Base-by-base conservation (phyloP, 1,140 invertebrate species). In the Matsumurasca onukii region DNA sequence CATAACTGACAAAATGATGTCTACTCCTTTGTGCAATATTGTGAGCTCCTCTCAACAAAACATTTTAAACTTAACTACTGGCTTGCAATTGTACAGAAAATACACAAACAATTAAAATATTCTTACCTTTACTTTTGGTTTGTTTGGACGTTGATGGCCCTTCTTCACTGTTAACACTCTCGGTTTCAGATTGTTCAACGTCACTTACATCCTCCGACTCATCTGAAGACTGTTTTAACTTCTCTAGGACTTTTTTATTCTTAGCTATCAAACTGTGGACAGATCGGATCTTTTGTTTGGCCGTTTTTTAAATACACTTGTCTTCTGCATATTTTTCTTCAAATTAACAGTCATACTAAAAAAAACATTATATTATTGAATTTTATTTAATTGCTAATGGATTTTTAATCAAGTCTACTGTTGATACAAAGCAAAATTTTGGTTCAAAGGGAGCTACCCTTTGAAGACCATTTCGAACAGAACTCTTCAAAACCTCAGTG, bases 231-330 rank as follows among this genome's bases (percentile, higher is more conserved):
- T 59, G 55, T 25, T 59, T 59, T 9, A 59, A 27, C 30, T 59
- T 59, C 3, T 59, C 24, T 27, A 59, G 55, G 25, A 29, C 25
- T 59, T 59, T 59, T 59, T 59, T 59, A n/a, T 59, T 59, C 24
- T 59, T 59, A 59, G 55, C 55, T 27, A 59, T 59, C 22, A 59
- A 24, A 3, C 24, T 27, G n/a, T 22, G 55, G 5, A 59, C 55
- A 27, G 55, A 59, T 59, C 55, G 15, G 3, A n/a, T 59, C 30
- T 59, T 59, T 27, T 59, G 25, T 9, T 59, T 59, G 5, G 55
- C 12, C 55, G 55, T 59, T 59, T 59, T 24, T 59, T 59, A 29
- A 59, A 59, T 27, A 59, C 55, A 59, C 55, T 59, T 59, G 55
- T 27, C n/a, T 29, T 59, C 55, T 59, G 25, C 55, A 59, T 59